Conservation (phyloP, 30 jellyfish, hydroid and myxozoan genomes). For the Sanderia malayensis region DNA sequence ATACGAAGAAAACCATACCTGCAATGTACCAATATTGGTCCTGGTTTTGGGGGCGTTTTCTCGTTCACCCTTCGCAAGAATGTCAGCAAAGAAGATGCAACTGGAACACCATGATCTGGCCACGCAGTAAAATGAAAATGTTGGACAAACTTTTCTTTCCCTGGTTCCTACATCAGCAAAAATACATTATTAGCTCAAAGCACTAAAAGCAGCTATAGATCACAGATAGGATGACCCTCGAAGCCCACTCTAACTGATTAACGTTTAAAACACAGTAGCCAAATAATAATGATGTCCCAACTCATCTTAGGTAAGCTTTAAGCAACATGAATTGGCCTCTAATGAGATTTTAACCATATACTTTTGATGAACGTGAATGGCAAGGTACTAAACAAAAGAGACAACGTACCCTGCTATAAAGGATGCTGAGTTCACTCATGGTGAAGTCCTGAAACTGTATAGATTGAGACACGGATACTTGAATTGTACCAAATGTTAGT, state of each 20-base stretch:
- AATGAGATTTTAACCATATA: no score
- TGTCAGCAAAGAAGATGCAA: conserved; percentile 62
- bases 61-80: conserved; percentile 80
- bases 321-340: no score
- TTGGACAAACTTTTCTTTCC: conserved; percentile 76
- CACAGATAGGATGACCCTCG: no score
- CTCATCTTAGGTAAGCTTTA: no score
- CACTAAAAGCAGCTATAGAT: no score
- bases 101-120: conserved; percentile 95
- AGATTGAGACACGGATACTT: conserved; percentile 69
- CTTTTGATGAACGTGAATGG: no score
- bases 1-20: conserved; percentile 76
- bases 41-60: conserved; percentile 40
- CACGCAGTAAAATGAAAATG: conserved; percentile 78
- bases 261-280: no score
- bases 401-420: conserved; percentile 63
- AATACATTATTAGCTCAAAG: no score
- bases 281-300: no score
- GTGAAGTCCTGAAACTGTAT: conserved; percentile 58
- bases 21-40: conserved; percentile 95
- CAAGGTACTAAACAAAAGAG: no score
- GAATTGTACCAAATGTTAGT: conserved; percentile 59
- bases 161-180: conserved; percentile 94
- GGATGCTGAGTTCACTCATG: conserved; percentile 52
- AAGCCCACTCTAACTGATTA: no score